phyloP scores from a whole-genome alignment of 2,888 invertebrate species.

The Lasiommata megera region DNA sequence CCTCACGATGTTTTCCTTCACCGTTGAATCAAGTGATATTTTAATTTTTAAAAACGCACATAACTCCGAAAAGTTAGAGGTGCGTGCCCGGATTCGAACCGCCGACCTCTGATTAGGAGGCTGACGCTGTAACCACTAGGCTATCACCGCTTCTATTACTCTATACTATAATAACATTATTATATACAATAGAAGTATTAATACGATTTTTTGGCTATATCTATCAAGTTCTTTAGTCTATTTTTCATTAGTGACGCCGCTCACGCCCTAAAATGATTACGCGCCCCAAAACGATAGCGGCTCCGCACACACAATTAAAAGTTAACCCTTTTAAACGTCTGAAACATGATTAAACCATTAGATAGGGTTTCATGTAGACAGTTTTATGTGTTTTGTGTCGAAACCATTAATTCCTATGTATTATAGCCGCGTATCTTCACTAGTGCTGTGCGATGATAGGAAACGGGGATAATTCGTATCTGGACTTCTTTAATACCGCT shows the following conservation, averaged over 20 bases:
- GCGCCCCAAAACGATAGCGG: conserved; percentile 28
- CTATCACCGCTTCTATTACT: too few species aligned
- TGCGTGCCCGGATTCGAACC: too few species aligned
- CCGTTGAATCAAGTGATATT: too few species aligned
- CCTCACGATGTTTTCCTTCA: too few species aligned
- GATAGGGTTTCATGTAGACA: conserved; percentile 26
- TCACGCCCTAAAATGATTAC: conserved; percentile 28
- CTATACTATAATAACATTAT: too few species aligned
- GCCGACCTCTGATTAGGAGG: too few species aligned
- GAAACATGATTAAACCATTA: conserved; percentile 23
- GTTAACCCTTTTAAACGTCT: conserved; percentile 31
- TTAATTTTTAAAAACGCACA: too few species aligned
- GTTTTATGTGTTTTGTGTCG: conserved; percentile 26
- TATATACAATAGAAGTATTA: too few species aligned
- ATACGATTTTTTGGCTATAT: not conserved
- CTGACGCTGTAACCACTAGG: too few species aligned
- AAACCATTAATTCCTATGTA: conserved; percentile 9
- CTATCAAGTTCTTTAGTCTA: not conserved
- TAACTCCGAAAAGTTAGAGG: too few species aligned
- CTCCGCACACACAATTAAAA: conserved; percentile 33
- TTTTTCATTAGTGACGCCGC: conserved; percentile 21
- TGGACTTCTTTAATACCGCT: too few species aligned
- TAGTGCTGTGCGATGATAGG: not conserved
- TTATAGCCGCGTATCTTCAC: not conserved
- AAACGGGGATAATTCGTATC: conserved; percentile 1